Evolutionary conservation across 2,888 invertebrate species (phyloP).

Genomic region (Anoncus sp.): DNA sequence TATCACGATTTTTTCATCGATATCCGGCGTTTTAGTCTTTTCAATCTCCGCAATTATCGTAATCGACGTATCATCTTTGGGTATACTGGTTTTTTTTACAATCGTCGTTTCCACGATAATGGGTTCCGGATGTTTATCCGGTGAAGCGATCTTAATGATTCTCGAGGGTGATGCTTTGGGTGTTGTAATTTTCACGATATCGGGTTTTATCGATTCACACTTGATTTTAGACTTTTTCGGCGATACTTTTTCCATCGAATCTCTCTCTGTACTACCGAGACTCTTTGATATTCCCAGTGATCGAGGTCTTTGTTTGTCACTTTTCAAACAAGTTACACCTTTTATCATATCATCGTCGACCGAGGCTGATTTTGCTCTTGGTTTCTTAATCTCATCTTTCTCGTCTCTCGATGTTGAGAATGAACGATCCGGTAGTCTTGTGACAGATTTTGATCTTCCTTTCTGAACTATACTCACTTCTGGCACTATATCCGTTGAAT

Average conservation of each 20-base stretch:
- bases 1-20: conserved; percentile 60
- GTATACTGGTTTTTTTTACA: conserved; percentile 12
- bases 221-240: conserved; percentile 84
- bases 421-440: conserved; percentile 76
- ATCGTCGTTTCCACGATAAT: conserved; percentile 81
- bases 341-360: conserved; percentile 80
- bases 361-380: conserved; percentile 79
- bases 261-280: conserved; percentile 79
- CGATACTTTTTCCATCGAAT: conserved; percentile 78
- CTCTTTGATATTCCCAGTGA: conserved; percentile 81
- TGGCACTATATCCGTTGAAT: conserved; percentile 79
- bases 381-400: conserved; percentile 73
- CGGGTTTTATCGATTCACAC: conserved; percentile 81
- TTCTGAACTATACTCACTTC: conserved; percentile 81
- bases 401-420: conserved; percentile 76
- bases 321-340: conserved; percentile 68
- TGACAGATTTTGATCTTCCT: conserved; percentile 81
- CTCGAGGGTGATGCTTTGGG: conserved; percentile 63
- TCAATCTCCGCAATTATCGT: conserved; percentile 79
- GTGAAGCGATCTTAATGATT: conserved; percentile 42
- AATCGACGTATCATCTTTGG: conserved; percentile 25
- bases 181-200: conserved; percentile 40
- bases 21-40: conserved; percentile 65
- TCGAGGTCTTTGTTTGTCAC: conserved; percentile 79
- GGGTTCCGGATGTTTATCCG: conserved; percentile 65